Percentiles rank a stretch among this genome's conserved stretches.
Conservation (phyloP, 2,797 vertebrate genomes). For the Galago senegalensis region DNA sequence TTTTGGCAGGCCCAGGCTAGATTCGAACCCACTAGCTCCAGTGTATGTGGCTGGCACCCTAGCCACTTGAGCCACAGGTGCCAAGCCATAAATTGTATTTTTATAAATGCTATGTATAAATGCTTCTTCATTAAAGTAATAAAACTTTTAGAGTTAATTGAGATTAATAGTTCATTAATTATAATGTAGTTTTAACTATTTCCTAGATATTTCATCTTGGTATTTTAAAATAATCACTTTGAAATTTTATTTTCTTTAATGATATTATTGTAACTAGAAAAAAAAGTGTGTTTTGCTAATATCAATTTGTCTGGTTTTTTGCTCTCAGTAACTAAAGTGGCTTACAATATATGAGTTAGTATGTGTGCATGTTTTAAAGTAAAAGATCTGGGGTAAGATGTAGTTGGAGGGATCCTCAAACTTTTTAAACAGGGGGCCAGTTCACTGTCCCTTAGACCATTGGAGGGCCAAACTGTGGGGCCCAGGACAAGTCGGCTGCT, state of each 20-base stretch:
- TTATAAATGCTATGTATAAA: slow-evolving; percentile 21
- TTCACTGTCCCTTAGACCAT: too few relatives aligned
- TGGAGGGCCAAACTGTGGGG: too few relatives aligned
- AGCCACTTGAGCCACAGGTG: too few relatives aligned
- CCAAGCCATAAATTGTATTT: not conserved
- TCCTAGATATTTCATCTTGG: slow-evolving; percentile 43
- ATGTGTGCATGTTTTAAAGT: not conserved
- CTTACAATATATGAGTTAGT: not conserved
- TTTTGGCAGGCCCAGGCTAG: too few relatives aligned
- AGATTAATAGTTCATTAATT: not conserved
- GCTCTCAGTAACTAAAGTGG: not conserved
- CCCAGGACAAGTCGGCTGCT: too few relatives aligned
- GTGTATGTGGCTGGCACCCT: too few relatives aligned
- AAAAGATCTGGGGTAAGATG: not conserved
- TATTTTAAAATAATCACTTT: slow-evolving; percentile 53
- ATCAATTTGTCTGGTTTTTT: not conserved
- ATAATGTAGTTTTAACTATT: not conserved
- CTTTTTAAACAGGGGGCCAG: too few relatives aligned
- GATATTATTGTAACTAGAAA: not conserved
- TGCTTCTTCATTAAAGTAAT: slow-evolving; percentile 47
- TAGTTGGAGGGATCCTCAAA: not conserved
- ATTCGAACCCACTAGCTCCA: too few relatives aligned
- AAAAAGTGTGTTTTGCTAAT: not conserved
- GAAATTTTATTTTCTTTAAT: slow-evolving; percentile 24
- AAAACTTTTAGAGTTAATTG: slow-evolving; percentile 12